These are phyloP conservation scores for Pyralis farinalis DNA, from an alignment of 2,888 invertebrate genomes.

Conservation along the genomic window DNA sequence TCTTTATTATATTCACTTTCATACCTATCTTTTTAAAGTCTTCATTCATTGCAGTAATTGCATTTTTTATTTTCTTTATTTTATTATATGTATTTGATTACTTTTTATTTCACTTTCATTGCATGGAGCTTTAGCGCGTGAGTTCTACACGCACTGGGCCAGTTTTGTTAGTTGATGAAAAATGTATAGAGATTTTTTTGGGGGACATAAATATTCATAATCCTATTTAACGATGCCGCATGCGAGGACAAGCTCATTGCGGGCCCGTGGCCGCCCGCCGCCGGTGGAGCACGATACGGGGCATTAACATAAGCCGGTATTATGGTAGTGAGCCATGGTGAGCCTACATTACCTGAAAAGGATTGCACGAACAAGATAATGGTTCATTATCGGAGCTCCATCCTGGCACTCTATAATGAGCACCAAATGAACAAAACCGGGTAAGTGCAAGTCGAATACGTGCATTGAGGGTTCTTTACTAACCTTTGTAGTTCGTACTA, in stretches of 20 bases:
- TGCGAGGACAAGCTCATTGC: conserved; percentile 15
- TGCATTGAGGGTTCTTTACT: too few relatives aligned
- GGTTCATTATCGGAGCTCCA: conserved; percentile 41
- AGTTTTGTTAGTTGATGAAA: conserved; percentile 19
- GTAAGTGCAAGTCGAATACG: too few relatives aligned
- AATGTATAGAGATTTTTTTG: conserved; percentile 20
- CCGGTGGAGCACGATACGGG: conserved; percentile 24
- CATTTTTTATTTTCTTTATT: too few relatives aligned
- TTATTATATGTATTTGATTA: too few relatives aligned
- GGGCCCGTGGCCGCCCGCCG: conserved; percentile 23
- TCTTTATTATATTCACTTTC: too few relatives aligned
- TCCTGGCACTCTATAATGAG: conserved; percentile 29
- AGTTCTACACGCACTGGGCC: too few relatives aligned
- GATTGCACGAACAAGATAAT: conserved; percentile 36
- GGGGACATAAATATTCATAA: conserved; percentile 21
- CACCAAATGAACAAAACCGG: conserved; percentile 23
- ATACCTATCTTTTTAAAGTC: too few relatives aligned
- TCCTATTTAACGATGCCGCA: conserved; percentile 27
- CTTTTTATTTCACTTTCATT: too few relatives aligned
- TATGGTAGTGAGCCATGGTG: conserved; percentile 27
- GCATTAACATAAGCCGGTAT: conserved; percentile 49
- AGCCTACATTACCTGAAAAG: conserved; percentile 30
- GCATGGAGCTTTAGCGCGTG: too few relatives aligned
- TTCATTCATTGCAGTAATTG: too few relatives aligned
- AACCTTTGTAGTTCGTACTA: too few relatives aligned